Percentiles rank a stretch among this genome's conserved stretches.
Conservation (phyloP, 2,888 invertebrate genomes). For the Nesidiocoris tenuis region DNA sequence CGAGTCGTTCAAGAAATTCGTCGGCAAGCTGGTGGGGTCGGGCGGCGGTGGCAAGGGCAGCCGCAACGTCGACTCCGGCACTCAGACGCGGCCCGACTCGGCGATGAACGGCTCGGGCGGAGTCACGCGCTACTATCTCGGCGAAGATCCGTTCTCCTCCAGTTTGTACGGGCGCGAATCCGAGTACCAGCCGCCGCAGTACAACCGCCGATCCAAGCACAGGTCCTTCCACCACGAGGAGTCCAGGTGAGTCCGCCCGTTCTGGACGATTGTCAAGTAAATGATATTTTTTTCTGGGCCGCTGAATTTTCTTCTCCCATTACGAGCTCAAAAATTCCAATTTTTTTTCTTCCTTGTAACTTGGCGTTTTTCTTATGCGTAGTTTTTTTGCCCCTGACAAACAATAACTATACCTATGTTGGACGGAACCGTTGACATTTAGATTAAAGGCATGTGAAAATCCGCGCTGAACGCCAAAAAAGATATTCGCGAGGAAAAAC, state of each 20-base stretch:
- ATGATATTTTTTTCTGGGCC: too few species aligned
- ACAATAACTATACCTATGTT: too few species aligned
- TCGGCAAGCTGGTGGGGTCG: conserved; percentile 71
- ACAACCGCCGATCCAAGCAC: conserved; percentile 35
- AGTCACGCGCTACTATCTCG: conserved; percentile 77
- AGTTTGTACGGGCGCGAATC: conserved; percentile 82
- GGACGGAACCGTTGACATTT: too few species aligned
- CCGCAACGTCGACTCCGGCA: conserved; percentile 46
- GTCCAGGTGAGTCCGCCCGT: conserved; percentile 33
- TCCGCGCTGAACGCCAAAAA: too few species aligned
- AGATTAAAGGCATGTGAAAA: too few species aligned
- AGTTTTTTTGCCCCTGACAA: too few species aligned
- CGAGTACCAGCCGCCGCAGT: conserved; percentile 66
- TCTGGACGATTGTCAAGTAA: too few species aligned
- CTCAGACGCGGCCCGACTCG: conserved; percentile 51
- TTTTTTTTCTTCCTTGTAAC: too few species aligned
- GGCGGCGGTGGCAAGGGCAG: conserved; percentile 5
- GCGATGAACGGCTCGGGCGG: conserved; percentile 53
- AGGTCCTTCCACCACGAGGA: conserved; percentile 32
- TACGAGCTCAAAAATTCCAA: too few species aligned
- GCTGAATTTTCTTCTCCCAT: neutral
- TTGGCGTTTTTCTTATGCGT: too few species aligned
- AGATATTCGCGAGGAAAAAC: too few species aligned
- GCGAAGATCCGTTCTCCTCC: conserved; percentile 81
- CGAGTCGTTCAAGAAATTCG: conserved; percentile 77